phyloP scores from a whole-genome alignment of 2,797 vertebrate species.

The Periparus ater region DNA sequence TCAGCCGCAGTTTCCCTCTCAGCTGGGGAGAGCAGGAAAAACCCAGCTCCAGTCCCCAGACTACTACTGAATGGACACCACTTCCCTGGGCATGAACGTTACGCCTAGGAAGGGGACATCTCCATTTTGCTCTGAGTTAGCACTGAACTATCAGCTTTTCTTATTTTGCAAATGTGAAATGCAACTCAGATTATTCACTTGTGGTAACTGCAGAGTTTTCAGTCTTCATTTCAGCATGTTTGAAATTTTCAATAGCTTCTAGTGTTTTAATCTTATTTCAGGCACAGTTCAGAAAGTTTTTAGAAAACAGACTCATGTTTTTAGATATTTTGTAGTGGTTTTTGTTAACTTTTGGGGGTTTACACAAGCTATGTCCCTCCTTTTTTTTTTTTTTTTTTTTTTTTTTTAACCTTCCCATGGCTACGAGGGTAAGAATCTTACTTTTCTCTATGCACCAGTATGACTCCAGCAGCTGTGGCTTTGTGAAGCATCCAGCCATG shows the following conservation, averaged over 20 bases:
- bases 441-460: slow-evolving; percentile 23
- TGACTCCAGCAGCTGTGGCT: slow-evolving; percentile 16
- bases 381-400: neutral
- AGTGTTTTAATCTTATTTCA: neutral
- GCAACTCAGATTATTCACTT: neutral
- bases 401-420: neutral
- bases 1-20: neutral
- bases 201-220: neutral
- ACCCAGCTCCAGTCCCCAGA: neutral
- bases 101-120: neutral
- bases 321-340: neutral
- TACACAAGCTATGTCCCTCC: neutral
- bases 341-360: neutral
- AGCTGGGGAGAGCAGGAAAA: neutral
- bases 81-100: neutral
- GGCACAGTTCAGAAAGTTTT: neutral
- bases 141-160: neutral
- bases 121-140: neutral
- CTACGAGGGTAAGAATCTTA: neutral
- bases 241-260: neutral
- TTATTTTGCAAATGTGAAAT: neutral
- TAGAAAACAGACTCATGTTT: neutral
- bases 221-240: neutral
- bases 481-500: slow-evolving; percentile 30
- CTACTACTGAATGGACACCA: neutral